A percentile compares a stretch with the other conserved stretches of the same genome.
These are phyloP conservation scores for Troides aeacus DNA, from an alignment of 2,888 invertebrate genomes.

Conservation along the genomic window DNA sequence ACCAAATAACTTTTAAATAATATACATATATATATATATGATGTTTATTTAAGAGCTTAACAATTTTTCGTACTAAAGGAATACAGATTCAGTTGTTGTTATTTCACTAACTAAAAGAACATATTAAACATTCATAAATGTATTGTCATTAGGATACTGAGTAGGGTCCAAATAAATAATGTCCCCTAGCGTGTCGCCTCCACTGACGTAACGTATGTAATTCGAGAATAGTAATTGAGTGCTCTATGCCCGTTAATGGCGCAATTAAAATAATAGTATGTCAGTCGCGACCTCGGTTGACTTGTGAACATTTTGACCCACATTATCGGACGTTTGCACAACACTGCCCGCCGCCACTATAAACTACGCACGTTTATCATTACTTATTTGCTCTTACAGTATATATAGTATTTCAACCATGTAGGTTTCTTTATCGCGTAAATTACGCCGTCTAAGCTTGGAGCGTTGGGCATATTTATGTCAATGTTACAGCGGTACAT, in stretches of 20 bases:
- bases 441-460: conserved; percentile 32
- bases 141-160: conserved; percentile 1
- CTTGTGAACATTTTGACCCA: conserved; percentile 66
- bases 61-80: too few relatives aligned
- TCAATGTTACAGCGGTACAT: conserved; percentile 69
- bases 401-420: conserved; percentile 13
- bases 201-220: conserved; percentile 28
- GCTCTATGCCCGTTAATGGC: conserved; percentile 40
- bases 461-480: conserved; percentile 58
- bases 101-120: not conserved
- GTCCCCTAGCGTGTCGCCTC: conserved; percentile 27
- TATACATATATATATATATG: too few relatives aligned
- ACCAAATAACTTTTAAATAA: too few relatives aligned
- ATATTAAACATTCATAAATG: conserved; percentile 13
- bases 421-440: conserved; percentile 33
- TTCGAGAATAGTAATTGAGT: conserved; percentile 33
- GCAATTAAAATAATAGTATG: conserved; percentile 53
- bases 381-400: conserved; percentile 18
- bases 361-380: conserved; percentile 27
- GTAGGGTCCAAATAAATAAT: conserved; percentile 11
- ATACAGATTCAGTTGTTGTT: not conserved
- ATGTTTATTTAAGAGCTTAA: too few relatives aligned
- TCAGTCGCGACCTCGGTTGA: conserved; percentile 57
- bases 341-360: conserved; percentile 16
- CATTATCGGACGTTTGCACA: conserved; percentile 46